Conservation (phyloP, 2,113 vertebrate genomes). For the Macaca mulatta region DNA sequence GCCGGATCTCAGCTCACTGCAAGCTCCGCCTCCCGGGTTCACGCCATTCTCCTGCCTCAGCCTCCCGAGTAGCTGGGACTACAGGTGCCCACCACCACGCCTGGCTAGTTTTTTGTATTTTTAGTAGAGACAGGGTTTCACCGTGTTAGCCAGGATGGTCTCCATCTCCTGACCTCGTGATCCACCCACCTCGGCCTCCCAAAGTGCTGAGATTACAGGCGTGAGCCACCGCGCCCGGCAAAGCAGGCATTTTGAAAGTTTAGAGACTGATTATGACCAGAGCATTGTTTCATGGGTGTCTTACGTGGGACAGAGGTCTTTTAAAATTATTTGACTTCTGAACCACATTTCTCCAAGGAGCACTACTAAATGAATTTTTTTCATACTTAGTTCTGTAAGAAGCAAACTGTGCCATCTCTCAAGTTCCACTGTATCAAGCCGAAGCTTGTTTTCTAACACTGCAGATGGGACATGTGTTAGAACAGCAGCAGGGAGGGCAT, state of each 20-base stretch:
- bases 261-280: neutral
- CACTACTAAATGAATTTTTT: neutral
- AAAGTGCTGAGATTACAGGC: too few species aligned
- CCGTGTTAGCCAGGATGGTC: too few species aligned
- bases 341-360: neutral
- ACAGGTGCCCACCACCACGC: rapidly evolving
- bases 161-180: too few species aligned
- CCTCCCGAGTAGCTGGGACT: too few species aligned
- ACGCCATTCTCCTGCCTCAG: too few species aligned
- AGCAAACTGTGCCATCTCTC: neutral
- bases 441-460: neutral
- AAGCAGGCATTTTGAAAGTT: neutral
- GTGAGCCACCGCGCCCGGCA: too few species aligned
- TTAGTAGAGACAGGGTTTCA: too few species aligned
- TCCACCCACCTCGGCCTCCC: too few species aligned
- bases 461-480: neutral
- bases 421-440: neutral
- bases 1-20: too few species aligned
- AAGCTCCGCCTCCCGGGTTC: too few species aligned
- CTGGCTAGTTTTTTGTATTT: too few species aligned
- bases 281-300: neutral
- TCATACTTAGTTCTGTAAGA: neutral
- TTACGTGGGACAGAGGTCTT: neutral
- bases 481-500: neutral
- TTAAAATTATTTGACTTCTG: neutral